phyloP scores from a whole-genome alignment of 2,888 invertebrate genomes.

The Euproctis similis region DNA sequence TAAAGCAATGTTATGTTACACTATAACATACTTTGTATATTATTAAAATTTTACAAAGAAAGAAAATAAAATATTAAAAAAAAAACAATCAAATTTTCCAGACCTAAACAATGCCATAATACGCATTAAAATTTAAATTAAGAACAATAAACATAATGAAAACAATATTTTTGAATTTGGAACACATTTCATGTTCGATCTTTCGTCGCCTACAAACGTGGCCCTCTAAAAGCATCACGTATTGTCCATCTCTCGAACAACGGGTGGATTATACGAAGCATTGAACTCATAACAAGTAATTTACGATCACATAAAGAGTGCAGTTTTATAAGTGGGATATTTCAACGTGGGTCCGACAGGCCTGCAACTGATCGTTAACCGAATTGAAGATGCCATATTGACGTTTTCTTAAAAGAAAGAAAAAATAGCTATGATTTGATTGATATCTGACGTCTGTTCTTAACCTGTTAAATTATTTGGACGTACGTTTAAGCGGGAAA shows the following conservation, averaged over 20 bases:
- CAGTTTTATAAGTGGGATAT: constrained; percentile 55
- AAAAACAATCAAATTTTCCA: too few relatives aligned
- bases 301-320: constrained; percentile 57
- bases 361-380: constrained; percentile 35
- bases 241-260: constrained; percentile 27
- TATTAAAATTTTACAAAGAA: too few relatives aligned
- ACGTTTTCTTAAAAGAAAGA: constrained; percentile 25
- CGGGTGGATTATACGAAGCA: constrained; percentile 45
- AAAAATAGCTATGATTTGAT: constrained; percentile 14
- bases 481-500: too few relatives aligned
- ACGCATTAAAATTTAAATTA: too few relatives aligned
- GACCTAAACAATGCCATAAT: too few relatives aligned
- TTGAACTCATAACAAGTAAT: constrained; percentile 57
- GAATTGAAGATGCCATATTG: constrained; percentile 21
- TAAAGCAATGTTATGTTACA: too few relatives aligned
- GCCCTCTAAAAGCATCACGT: constrained; percentile 19
- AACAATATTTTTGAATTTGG: neutral
- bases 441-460: too few relatives aligned
- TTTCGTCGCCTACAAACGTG: constrained; percentile 1
- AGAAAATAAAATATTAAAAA: too few relatives aligned
- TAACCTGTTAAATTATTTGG: too few relatives aligned
- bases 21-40: too few relatives aligned
- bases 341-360: constrained; percentile 40
- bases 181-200: constrained; percentile 2
- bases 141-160: neutral